Conservation (phyloP, 2,113 vertebrate species). For the Podarcis muralis region DNA sequence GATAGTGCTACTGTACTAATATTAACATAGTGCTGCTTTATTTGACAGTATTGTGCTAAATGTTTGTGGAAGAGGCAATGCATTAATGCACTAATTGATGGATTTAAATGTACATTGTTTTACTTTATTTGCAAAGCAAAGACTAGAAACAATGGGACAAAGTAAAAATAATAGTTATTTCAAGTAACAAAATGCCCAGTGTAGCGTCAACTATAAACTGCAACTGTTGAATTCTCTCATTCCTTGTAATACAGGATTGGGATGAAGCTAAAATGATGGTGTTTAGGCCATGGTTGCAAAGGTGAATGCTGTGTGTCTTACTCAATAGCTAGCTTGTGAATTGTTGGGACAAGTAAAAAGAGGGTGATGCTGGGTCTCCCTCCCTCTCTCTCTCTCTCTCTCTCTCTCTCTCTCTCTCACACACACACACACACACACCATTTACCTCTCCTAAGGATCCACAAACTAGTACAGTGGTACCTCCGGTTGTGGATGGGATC, state of each 20-base stretch:
- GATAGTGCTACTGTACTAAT: no score
- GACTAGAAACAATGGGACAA: neutral
- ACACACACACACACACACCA: no score
- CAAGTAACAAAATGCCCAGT: neutral
- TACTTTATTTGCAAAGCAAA: neutral
- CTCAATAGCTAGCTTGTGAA: neutral
- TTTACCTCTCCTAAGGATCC: no score
- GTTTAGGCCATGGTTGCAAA: neutral
- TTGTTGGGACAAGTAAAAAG: neutral
- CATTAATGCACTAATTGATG: neutral
- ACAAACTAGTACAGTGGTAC: no score
- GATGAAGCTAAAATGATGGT: neutral
- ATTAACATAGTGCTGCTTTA: no score
- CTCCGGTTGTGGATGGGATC: no score
- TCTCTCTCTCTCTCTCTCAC: no score
- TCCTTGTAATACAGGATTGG: no score
- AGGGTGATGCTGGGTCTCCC: neutral
- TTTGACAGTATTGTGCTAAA: neutral
- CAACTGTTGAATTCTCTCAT: no score
- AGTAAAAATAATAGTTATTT: neutral
- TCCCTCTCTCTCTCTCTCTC: accelerated
- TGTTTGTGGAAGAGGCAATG: neutral
- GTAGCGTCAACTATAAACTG: neutral
- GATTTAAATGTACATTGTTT: neutral
- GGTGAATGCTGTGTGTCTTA: neutral